These are phyloP conservation scores for Mesitornis unicolor DNA, from an alignment of 2,113 vertebrate species.

Conservation along the genomic window DNA sequence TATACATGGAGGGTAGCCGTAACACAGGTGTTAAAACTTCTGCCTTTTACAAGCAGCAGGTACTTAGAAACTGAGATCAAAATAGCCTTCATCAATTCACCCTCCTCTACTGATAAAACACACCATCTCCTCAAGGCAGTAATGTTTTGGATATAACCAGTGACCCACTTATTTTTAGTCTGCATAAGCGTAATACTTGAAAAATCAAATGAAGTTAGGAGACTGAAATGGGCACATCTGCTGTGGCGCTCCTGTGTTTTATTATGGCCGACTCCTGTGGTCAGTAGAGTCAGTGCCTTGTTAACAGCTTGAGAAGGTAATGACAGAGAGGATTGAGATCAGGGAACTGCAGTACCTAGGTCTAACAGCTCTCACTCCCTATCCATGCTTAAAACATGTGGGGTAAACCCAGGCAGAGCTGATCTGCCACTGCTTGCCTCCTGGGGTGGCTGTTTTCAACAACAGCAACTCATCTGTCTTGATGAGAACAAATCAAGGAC, in stretches of 20 bases:
- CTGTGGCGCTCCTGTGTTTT: neutral
- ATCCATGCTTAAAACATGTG: accelerated
- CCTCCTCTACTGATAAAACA: neutral
- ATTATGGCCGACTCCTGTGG: accelerated
- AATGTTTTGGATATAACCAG: neutral
- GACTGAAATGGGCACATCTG: neutral
- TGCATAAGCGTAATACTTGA: neutral
- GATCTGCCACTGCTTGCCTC: neutral
- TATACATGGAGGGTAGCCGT: neutral
- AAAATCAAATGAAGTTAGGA: neutral
- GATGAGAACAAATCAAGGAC: neutral
- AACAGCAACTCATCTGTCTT: neutral
- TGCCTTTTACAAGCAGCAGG: neutral
- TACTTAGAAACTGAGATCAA: neutral
- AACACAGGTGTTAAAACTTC: neutral
- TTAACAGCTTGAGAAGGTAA: neutral
- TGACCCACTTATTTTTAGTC: neutral
- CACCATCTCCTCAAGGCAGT: accelerated
- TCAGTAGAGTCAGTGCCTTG: neutral
- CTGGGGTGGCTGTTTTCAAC: neutral
- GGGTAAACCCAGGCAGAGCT: neutral
- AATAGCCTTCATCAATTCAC: neutral
- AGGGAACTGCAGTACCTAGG: neutral
- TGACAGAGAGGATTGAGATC: neutral
- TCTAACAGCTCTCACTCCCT: neutral